Percentiles rank a stretch among this genome's conserved stretches.
Conservation (phyloP, 2,113 vertebrate genomes). For the Alouatta palliata region DNA sequence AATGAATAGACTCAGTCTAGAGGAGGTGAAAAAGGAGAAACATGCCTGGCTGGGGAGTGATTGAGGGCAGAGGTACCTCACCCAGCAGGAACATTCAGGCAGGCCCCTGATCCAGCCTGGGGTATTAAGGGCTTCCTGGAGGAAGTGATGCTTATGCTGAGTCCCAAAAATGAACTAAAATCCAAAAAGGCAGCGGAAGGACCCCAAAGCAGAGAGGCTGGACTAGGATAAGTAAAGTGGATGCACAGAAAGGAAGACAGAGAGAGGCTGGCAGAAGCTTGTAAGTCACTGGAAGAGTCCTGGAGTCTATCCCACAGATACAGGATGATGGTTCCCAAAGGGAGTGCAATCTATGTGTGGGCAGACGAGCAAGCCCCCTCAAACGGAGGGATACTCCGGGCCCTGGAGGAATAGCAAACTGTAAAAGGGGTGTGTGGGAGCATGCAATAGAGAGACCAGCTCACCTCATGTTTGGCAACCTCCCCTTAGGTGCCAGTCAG, state of each 20-base stretch:
- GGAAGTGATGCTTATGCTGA: neutral
- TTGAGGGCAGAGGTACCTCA: rapidly evolving
- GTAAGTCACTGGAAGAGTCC: rapidly evolving
- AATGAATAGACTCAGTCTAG: neutral
- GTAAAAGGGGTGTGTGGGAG: rapidly evolving
- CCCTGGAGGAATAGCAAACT: neutral
- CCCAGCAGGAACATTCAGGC: neutral
- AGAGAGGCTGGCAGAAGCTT: too few species aligned
- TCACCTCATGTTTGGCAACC: rapidly evolving
- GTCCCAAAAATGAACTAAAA: neutral
- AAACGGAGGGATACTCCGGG: neutral
- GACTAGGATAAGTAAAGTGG: too few species aligned
- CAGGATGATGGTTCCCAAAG: neutral
- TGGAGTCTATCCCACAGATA: neutral
- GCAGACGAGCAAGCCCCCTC: rapidly evolving
- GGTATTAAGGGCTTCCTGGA: neutral
- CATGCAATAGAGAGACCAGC: neutral
- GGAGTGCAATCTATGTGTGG: neutral
- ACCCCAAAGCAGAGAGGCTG: neutral
- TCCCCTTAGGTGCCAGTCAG: rapidly evolving
- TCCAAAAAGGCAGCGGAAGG: neutral
- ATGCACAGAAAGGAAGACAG: too few species aligned
- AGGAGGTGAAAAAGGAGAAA: neutral
- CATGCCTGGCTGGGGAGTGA: neutral
- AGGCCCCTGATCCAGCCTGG: neutral